phyloP scores from a whole-genome alignment of 2,797 vertebrate genomes.

The Mus spretus region DNA sequence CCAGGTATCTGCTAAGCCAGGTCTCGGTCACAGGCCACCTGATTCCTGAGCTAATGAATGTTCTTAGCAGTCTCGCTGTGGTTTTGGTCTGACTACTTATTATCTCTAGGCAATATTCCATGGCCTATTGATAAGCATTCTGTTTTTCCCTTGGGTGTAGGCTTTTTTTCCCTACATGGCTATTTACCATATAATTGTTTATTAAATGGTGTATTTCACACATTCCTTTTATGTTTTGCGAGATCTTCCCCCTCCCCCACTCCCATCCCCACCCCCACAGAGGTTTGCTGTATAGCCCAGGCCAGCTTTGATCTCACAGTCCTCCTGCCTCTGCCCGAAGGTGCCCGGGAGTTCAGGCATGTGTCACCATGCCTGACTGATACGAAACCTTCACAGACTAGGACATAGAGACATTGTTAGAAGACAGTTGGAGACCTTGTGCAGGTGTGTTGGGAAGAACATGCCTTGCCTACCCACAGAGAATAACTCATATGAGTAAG shows the following conservation, averaged over 20 bases:
- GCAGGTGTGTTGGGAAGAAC: not conserved
- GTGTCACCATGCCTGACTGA: not conserved
- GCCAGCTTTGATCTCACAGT: not conserved
- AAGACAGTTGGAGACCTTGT: not conserved
- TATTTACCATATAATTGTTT: conserved; percentile 3
- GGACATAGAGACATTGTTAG: conserved; percentile 4
- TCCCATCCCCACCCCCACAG: not conserved
- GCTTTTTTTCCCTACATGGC: not conserved
- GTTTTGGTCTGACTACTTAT: not conserved
- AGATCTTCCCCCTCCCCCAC: not conserved
- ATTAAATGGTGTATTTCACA: not conserved
- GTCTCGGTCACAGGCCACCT: not conserved
- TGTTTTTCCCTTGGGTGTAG: not conserved
- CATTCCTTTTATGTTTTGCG: not conserved
- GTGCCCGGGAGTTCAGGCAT: not conserved
- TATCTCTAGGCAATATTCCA: not conserved
- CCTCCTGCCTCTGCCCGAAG: not conserved
- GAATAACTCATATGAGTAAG: conserved; percentile 4
- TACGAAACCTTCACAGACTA: not conserved
- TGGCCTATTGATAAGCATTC: not conserved
- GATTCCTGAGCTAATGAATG: conserved; percentile 5
- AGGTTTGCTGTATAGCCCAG: not conserved
- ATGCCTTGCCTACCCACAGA: conserved; percentile 29
- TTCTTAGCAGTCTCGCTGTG: conserved; percentile 14
- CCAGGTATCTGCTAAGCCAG: conserved; percentile 2